Evolutionary conservation across 2,113 vertebrate species (phyloP).

Genomic region (Scalopus aquaticus): DNA sequence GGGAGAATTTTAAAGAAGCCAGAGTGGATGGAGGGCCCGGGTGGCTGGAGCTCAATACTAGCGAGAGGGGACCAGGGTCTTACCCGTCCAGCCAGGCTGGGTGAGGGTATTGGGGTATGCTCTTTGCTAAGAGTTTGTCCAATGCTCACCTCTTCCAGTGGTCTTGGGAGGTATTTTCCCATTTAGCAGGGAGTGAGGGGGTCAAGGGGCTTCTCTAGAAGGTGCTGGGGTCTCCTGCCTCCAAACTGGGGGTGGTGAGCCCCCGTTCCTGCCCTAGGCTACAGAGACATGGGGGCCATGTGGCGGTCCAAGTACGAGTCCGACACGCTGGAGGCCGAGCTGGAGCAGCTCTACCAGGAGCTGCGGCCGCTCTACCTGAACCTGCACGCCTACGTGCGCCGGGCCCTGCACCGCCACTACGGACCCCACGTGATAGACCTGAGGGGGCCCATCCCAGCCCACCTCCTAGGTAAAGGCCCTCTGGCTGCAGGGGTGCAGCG

Average conservation of each 20-base stretch:
- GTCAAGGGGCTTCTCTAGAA: not conserved
- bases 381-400: conserved; percentile 92
- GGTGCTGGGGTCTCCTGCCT: not conserved
- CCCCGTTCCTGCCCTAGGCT: conserved; percentile 82
- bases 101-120: accelerated
- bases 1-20: not conserved
- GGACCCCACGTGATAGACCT: conserved; percentile 87
- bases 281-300: conserved; percentile 91
- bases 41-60: not conserved
- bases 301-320: conserved; percentile 95
- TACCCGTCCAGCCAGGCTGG: not conserved
- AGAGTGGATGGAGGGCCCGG: not conserved
- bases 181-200: not conserved
- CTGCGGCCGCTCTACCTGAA: conserved; percentile 93
- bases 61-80: not conserved
- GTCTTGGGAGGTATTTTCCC: not conserved
- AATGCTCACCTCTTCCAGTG: not conserved
- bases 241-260: not conserved
- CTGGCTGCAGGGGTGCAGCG: not conserved
- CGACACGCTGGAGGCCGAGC: conserved; percentile 90
- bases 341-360: conserved; percentile 91
- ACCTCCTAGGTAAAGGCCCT: conserved; percentile 90
- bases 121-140: not conserved
- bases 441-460: conserved; percentile 94
- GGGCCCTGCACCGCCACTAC: conserved; percentile 89